Evolutionary conservation across 2,113 vertebrate species (phyloP).

Genomic region (Talpa occidentalis): DNA sequence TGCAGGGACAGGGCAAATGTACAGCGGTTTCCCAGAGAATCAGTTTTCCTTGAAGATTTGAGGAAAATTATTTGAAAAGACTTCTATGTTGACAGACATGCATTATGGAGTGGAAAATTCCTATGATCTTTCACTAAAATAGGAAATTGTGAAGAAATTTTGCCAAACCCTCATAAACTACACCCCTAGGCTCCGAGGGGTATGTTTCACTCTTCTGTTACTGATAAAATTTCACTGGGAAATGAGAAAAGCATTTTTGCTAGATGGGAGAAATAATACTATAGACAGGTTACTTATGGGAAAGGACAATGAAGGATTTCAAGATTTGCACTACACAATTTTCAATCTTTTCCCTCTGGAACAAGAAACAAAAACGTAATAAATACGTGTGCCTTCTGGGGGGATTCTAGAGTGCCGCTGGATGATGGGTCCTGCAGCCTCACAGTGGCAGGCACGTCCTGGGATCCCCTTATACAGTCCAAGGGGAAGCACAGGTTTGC

Average conservation of each 20-base stretch:
- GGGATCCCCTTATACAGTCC: not conserved
- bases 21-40: not conserved
- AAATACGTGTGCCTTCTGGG: not conserved
- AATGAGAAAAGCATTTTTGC: not conserved
- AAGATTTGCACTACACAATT: not conserved
- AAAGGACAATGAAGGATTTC: not conserved
- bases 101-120: not conserved
- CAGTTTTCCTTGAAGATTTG: not conserved
- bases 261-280: not conserved
- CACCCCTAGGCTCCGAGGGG: not conserved
- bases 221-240: not conserved
- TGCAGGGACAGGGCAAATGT: too few relatives aligned
- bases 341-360: not conserved
- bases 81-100: not conserved
- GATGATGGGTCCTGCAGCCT: not conserved
- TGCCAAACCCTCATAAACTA: not conserved
- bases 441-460: not conserved
- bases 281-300: not conserved
- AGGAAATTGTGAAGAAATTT: not conserved
- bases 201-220: not conserved
- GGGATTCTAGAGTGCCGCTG: not conserved
- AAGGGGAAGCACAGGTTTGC: not conserved
- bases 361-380: not conserved
- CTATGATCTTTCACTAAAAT: not conserved
- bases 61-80: not conserved